Evolutionary conservation across 1,140 invertebrate species (phyloP).

Genomic region (Centruroides vittatus): DNA sequence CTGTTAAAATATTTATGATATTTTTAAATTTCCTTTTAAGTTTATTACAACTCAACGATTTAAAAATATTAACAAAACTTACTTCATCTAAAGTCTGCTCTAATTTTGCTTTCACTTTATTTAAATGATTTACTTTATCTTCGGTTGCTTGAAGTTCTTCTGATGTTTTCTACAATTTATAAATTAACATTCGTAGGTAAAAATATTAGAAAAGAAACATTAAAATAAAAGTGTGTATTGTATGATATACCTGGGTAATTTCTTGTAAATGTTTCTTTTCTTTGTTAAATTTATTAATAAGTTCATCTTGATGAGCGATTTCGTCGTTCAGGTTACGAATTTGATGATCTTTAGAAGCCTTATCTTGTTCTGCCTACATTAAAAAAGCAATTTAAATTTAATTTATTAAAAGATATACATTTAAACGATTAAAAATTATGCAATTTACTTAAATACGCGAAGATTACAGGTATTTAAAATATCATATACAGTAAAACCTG

Average conservation of each 20-base stretch:
- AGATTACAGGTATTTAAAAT: no score
- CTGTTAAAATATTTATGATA: slow-evolving; percentile 15
- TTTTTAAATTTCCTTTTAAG: background rate
- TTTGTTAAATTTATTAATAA: slow-evolving; percentile 98
- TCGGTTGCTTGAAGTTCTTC: slow-evolving; percentile 94
- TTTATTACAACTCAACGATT: background rate
- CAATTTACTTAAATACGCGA: background rate
- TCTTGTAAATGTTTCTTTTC: slow-evolving; percentile 97
- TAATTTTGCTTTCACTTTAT: slow-evolving; percentile 95
- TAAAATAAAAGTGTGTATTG: background rate
- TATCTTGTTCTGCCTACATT: slow-evolving; percentile 59
- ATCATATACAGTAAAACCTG: no score
- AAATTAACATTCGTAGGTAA: background rate
- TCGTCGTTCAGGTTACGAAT: slow-evolving; percentile 97
- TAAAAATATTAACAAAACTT: background rate
- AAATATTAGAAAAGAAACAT: background rate
- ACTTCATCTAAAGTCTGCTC: slow-evolving; percentile 91
- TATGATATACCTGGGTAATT: slow-evolving; percentile 41
- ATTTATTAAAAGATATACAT: background rate
- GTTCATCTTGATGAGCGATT: slow-evolving; percentile 97
- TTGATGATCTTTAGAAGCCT: slow-evolving; percentile 96
- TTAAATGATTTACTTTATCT: slow-evolving; percentile 98
- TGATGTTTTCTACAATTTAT: slow-evolving; percentile 52
- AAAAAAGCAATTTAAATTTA: background rate
- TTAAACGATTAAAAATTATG: background rate